Conservation (phyloP, 2,797 vertebrate genomes). For the Smutsia temminckii region DNA sequence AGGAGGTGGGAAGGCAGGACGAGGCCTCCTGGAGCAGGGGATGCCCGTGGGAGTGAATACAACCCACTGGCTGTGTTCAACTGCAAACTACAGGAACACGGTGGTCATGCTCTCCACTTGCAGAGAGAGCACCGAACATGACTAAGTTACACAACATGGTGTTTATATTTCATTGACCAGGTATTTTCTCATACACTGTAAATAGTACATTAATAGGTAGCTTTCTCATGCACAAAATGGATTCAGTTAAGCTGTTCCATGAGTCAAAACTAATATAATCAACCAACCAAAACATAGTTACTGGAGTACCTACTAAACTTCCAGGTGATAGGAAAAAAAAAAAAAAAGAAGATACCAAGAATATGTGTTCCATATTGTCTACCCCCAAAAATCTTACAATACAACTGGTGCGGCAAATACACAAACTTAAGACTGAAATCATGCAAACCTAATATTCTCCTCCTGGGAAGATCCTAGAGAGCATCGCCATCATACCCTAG, state of each 20-base stretch:
- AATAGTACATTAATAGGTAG: background rate
- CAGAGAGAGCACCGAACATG: background rate
- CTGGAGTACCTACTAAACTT: background rate
- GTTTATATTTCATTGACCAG: background rate
- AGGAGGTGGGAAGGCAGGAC: fast-evolving
- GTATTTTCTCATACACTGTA: background rate
- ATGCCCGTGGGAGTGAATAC: background rate
- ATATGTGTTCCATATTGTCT: background rate
- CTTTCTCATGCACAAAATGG: background rate
- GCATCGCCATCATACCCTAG: background rate
- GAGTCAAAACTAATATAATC: background rate
- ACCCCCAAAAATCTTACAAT: background rate
- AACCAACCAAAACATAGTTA: background rate
- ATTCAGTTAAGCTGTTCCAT: background rate
- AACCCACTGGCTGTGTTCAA: no score
- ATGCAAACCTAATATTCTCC: background rate
- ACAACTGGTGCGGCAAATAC: background rate
- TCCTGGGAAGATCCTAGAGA: background rate
- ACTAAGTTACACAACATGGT: background rate
- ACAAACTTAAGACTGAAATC: background rate
- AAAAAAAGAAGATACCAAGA: background rate
- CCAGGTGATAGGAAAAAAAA: background rate
- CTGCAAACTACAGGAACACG: fast-evolving
- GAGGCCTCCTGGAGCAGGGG: background rate
- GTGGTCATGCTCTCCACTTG: background rate